A percentile compares a stretch with the other conserved stretches of the same genome.
phyloP scores from a whole-genome alignment of 2,113 vertebrate species.

The Microtus montanus region DNA sequence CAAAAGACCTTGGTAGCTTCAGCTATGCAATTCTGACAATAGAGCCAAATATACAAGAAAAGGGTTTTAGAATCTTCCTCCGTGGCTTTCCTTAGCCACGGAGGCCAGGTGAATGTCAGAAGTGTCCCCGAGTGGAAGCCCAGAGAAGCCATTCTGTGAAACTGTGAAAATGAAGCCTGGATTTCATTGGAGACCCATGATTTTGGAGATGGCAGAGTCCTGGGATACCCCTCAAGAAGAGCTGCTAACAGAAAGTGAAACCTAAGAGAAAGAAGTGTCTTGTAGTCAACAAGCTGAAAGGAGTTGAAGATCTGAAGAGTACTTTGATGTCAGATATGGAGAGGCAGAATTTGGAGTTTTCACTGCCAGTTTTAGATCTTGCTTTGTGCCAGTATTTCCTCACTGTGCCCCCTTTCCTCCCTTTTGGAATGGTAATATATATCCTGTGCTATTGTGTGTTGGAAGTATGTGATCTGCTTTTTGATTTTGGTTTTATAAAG shows the following conservation, averaged over 20 bases:
- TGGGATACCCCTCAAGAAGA: background rate
- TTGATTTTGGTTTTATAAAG: background rate
- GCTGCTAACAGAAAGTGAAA: background rate
- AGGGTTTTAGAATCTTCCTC: background rate
- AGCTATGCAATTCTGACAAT: background rate
- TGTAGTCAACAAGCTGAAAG: background rate
- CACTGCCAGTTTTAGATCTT: background rate
- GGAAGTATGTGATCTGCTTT: background rate
- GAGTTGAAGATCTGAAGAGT: background rate
- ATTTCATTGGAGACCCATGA: background rate
- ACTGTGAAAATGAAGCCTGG: background rate
- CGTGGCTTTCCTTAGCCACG: background rate
- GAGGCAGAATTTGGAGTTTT: background rate
- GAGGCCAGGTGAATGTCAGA: background rate
- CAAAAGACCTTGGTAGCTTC: background rate
- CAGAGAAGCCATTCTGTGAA: background rate
- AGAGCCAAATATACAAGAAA: background rate
- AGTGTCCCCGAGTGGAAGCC: background rate
- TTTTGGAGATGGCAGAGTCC: background rate
- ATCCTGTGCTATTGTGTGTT: background rate
- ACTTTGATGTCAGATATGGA: background rate
- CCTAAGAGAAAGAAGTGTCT: background rate
- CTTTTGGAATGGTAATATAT: background rate
- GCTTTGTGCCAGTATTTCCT: background rate
- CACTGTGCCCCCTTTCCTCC: background rate